Percentiles rank a stretch among this genome's conserved stretches.
Evolutionary conservation across 2,113 vertebrate genomes (phyloP).

Genomic region (Pelusios castaneus): DNA sequence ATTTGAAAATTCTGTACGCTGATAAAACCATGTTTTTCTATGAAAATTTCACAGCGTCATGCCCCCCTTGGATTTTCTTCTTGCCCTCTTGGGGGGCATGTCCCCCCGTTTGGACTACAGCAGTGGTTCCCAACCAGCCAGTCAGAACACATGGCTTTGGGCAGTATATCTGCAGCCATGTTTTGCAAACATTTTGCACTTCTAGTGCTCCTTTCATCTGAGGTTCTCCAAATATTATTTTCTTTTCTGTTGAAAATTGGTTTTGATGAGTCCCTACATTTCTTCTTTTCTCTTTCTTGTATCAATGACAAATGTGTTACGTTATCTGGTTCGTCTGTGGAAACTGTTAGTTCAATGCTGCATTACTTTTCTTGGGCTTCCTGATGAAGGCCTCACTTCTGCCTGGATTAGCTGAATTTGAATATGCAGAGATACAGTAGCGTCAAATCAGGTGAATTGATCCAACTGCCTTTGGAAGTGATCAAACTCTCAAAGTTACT

Average conservation of each 20-base stretch:
- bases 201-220: not conserved
- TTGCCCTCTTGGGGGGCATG: too few relatives aligned
- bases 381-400: not conserved
- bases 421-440: too few relatives aligned
- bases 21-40: too few relatives aligned
- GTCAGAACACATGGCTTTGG: not conserved
- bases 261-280: not conserved
- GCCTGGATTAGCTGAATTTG: not conserved
- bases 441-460: not conserved
- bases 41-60: too few relatives aligned
- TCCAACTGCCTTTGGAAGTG: not conserved
- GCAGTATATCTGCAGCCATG: constrained; percentile 10
- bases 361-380: not conserved
- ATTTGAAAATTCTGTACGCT: too few relatives aligned
- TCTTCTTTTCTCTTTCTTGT: too few relatives aligned
- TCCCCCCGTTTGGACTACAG: too few relatives aligned
- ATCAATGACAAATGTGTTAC: not conserved
- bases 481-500: constrained; percentile 7
- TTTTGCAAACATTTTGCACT: not conserved
- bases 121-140: not conserved
- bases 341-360: not conserved
- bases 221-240: not conserved
- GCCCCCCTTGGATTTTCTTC: too few relatives aligned
- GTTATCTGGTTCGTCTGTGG: not conserved
- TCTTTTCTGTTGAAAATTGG: not conserved